Conservation (phyloP, 1,140 invertebrate species). For the Bombus fervidus region DNA sequence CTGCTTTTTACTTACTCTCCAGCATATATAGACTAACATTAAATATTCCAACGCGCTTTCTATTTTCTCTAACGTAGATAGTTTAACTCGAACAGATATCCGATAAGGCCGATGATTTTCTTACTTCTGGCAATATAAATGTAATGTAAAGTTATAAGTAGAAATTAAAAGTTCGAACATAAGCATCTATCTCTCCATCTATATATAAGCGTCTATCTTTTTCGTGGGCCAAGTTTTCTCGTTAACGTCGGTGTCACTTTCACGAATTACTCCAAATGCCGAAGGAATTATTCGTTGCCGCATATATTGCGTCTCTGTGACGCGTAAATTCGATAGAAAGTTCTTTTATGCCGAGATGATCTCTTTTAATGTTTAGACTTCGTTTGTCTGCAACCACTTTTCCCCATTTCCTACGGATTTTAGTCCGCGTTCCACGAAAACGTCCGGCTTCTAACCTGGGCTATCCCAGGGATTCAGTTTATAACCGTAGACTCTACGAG, state of each 20-base stretch:
- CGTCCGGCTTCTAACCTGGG: slow-evolving; percentile 8
- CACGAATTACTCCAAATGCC: not conserved
- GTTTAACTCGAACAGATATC: not conserved
- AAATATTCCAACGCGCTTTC: too few relatives aligned
- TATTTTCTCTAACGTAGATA: too few relatives aligned
- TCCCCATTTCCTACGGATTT: not conserved
- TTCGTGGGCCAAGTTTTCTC: not conserved
- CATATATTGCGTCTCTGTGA: not conserved
- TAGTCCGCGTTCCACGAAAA: not conserved
- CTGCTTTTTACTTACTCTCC: too few relatives aligned
- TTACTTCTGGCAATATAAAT: not conserved
- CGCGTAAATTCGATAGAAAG: not conserved
- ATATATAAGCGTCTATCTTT: not conserved
- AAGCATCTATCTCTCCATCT: not conserved
- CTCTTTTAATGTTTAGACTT: slow-evolving; percentile 12
- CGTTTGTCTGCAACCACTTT: too few relatives aligned
- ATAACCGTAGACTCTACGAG: slow-evolving; percentile 21
- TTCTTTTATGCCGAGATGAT: not conserved
- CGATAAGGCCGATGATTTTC: not conserved
- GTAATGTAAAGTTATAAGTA: not conserved
- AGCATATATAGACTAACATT: too few relatives aligned
- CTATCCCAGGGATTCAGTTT: slow-evolving; percentile 56
- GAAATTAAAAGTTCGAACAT: not conserved
- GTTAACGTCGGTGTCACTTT: not conserved
- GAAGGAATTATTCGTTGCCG: not conserved